Percentiles rank a stretch among this genome's conserved stretches.
Evolutionary conservation across 1,140 invertebrate genomes (phyloP).

Genomic region (Phymastichus coffea): DNA sequence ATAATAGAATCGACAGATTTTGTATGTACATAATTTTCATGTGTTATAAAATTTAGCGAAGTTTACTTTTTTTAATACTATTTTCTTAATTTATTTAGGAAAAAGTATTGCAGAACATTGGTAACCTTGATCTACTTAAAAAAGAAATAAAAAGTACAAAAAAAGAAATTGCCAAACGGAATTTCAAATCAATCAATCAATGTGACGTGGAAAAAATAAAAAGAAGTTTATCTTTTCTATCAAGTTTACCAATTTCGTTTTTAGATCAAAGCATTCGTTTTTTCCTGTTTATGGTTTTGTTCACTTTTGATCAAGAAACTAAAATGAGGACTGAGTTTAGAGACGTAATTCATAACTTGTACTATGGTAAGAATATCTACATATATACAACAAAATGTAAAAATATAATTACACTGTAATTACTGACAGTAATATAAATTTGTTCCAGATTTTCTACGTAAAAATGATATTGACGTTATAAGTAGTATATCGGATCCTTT

Average conservation of each 20-base stretch:
- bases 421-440: no score
- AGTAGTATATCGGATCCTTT: not conserved
- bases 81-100: conserved; percentile 2
- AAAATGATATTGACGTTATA: conserved; percentile 20
- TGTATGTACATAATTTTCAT: conserved; percentile 3
- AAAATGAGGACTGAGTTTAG: not conserved
- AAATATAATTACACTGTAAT: no score
- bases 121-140: not conserved
- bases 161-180: conserved; percentile 11
- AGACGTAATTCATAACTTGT: not conserved
- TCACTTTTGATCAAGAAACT: conserved; percentile 19
- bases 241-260: conserved; percentile 12
- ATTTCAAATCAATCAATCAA: conserved; percentile 3
- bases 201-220: not conserved
- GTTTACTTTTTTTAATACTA: not conserved
- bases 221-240: conserved; percentile 11
- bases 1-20: conserved; percentile 11
- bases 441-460: conserved; percentile 13
- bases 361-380: conserved; percentile 23
- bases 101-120: conserved; percentile 6
- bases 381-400: no score
- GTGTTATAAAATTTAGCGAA: not conserved
- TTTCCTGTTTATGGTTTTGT: conserved; percentile 18
- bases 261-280: conserved; percentile 5
- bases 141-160: conserved; percentile 2